A percentile compares a stretch with the other conserved stretches of the same genome.
Conservation (phyloP, 2,797 vertebrate species). For the Sebastes steindachneri region DNA sequence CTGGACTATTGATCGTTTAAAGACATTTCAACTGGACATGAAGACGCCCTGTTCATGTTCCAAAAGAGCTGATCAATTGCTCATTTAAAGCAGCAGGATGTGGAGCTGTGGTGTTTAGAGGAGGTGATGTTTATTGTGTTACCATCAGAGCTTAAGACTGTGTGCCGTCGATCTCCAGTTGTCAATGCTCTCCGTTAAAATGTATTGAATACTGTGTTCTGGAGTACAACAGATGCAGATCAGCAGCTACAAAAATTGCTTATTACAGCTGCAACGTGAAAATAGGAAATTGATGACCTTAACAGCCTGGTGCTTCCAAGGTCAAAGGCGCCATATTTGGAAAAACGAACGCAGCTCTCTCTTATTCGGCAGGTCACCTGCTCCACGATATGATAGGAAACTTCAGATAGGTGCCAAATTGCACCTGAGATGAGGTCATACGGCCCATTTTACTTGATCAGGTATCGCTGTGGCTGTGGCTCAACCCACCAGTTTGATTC, state of each 20-base stretch:
- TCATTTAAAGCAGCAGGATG: conserved; percentile 48
- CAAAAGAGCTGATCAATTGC: conserved; percentile 57
- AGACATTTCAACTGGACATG: conserved; percentile 45
- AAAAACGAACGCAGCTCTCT: not conserved
- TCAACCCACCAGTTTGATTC: conserved; percentile 24
- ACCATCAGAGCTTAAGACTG: conserved; percentile 12
- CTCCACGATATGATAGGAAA: not conserved
- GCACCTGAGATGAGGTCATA: not conserved
- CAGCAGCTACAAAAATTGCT: conserved; percentile 10
- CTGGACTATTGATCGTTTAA: conserved; percentile 47
- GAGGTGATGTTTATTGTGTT: conserved; percentile 27
- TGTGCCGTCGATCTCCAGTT: conserved; percentile 2
- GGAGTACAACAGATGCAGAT: conserved; percentile 20
- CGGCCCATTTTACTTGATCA: not conserved
- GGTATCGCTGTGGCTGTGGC: not conserved
- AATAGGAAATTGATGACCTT: not conserved
- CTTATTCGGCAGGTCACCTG: not conserved
- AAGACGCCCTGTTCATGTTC: conserved; percentile 53
- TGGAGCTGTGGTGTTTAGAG: conserved; percentile 11
- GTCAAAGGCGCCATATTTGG: not conserved
- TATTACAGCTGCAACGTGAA: conserved; percentile 13
- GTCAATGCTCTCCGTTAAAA: conserved; percentile 21
- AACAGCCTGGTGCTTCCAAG: not conserved
- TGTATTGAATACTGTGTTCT: conserved; percentile 10
- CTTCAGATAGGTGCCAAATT: not conserved